phyloP scores from a whole-genome alignment of 2,797 vertebrate genomes.

The Lindbergichthys nudifrons region DNA sequence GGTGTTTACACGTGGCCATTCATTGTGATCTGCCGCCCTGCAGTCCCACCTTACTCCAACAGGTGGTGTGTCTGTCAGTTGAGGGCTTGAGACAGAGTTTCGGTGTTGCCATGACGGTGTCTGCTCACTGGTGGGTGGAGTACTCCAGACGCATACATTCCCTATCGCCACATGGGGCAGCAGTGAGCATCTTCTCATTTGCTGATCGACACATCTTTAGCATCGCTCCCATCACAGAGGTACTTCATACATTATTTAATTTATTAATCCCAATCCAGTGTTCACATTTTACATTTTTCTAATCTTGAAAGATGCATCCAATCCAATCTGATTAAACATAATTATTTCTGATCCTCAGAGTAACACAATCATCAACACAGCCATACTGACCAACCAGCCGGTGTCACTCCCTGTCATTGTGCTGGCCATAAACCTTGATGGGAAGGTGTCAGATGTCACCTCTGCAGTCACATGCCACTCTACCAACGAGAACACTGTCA shows the following conservation, averaged over 20 bases:
- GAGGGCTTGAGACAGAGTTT: constrained; percentile 70
- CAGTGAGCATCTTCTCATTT: constrained; percentile 77
- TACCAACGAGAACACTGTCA: constrained; percentile 76
- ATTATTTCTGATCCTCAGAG: constrained; percentile 64
- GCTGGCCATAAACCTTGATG: constrained; percentile 70
- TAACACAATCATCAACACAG: constrained; percentile 83
- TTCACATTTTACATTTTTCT: not conserved
- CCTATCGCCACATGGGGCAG: constrained; percentile 46
- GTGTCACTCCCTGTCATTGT: constrained; percentile 80
- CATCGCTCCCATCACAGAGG: constrained; percentile 81
- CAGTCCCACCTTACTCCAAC: constrained; percentile 69
- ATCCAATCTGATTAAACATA: not conserved
- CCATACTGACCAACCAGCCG: constrained; percentile 77
- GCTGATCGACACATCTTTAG: constrained; percentile 77
- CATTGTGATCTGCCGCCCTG: not conserved
- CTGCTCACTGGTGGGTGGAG: constrained; percentile 82
- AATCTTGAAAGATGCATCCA: not conserved
- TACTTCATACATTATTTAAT: constrained; percentile 30
- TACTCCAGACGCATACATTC: constrained; percentile 58
- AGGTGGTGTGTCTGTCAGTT: constrained; percentile 78
- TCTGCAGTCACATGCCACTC: constrained; percentile 80
- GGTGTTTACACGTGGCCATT: not conserved
- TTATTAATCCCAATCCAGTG: not conserved
- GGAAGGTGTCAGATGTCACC: constrained; percentile 79
- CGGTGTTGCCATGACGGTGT: constrained; percentile 76